Evolutionary conservation across 2,113 vertebrate genomes (phyloP).

Genomic region (Sebastes schlegelii): DNA sequence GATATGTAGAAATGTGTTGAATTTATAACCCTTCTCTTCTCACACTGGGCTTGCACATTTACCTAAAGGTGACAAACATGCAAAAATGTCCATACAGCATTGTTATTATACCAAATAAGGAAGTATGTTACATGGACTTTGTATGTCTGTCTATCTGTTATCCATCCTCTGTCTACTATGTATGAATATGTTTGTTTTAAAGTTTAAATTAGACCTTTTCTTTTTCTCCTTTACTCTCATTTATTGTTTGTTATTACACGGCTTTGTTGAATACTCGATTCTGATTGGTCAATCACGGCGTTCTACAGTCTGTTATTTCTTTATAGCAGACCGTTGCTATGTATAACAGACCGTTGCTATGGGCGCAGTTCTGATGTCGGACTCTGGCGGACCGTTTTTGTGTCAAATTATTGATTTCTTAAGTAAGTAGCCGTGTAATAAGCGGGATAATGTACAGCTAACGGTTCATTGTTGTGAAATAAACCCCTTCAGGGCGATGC

Average conservation of each 20-base stretch:
- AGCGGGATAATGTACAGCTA: no score
- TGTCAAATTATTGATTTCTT: no score
- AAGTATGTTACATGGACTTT: background rate
- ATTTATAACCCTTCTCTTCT: background rate
- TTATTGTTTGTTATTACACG: background rate
- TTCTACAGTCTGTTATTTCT: no score
- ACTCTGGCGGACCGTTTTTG: no score
- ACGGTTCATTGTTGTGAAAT: no score
- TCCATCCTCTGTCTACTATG: background rate
- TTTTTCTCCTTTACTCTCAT: background rate
- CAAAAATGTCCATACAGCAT: background rate
- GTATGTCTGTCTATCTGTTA: background rate
- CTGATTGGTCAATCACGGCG: no score
- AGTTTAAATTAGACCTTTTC: background rate
- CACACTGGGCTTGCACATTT: background rate
- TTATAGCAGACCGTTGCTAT: no score
- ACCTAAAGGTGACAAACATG: background rate
- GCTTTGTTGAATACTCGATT: no score
- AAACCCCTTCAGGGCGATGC: no score
- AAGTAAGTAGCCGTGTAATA: no score
- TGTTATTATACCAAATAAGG: background rate
- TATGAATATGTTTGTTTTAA: background rate
- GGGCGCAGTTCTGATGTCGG: no score
- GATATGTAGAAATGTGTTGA: background rate
- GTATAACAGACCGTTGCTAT: no score